Evolutionary conservation across 2,888 invertebrate species (phyloP), one percentile per base, ranked within the genome.

Genomic region (Listrodromus nycthemerus): DNA sequence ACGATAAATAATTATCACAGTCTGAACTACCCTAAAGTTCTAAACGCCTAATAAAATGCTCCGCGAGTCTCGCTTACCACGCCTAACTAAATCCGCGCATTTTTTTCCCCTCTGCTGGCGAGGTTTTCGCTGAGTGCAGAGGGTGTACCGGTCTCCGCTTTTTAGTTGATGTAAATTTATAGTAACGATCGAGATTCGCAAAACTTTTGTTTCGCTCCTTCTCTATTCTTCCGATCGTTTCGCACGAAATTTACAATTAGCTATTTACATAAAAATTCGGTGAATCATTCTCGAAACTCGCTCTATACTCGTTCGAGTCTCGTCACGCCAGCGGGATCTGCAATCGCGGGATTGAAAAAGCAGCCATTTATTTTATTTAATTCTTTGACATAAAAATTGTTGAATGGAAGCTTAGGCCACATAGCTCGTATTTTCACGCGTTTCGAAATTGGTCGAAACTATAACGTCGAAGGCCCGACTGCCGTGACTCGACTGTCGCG

Each of bases 1-100:
- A 88, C 91, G 91, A 89, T 89, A 89, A 91, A 91, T 90, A 90
- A 91, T 91, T 92, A 92, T 92, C 92, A 92, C 92, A 92, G 92
- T 91, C 90, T 91, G 89, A 90, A 90, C 90, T 92, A 92, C 85
- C 89, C 88, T 91, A 91, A 88, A 71, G 84, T 89, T 84, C 90
- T 90, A 91, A 88, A 85, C 85, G 71, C 66, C 81, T 80, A 83
- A 52, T 78, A 61, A 75, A 76, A 73, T 66, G 67, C 65, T 5
- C 21, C 13, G 61, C 70, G 80, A 81, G 37, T 77, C 63, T 67
- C 71, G 67, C n/a, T 73, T 16, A 33, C 21, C 75, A 76, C 71
- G 71, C 50, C 71, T 67, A 76, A 76, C 74, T 77, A 55, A 77
- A 75, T 75, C 58, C 78, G 70, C 74, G 71, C 65, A n/a, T 61